Conservation (phyloP, 2,113 vertebrate species). For the Caranx ignobilis region DNA sequence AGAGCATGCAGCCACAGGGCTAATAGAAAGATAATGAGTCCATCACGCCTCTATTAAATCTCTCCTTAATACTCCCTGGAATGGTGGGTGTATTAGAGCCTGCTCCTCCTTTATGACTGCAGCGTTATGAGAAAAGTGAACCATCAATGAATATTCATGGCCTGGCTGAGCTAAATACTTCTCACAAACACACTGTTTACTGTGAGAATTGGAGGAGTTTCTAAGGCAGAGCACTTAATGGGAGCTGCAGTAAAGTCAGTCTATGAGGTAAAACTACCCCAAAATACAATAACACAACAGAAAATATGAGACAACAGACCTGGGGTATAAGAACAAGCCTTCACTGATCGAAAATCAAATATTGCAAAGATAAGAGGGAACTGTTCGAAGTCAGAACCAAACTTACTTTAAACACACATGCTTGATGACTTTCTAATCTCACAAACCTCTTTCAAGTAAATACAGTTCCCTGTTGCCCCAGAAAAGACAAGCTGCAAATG, state of each 20-base stretch:
- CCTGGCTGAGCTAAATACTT: constrained; percentile 64
- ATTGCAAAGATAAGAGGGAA: not conserved
- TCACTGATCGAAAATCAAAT: not conserved
- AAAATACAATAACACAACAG: not conserved
- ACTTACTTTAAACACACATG: not conserved
- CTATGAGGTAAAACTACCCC: not conserved
- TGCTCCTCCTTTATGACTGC: constrained; percentile 72
- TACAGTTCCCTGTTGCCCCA: not conserved
- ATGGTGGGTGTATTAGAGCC: constrained; percentile 75
- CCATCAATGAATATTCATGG: constrained; percentile 79
- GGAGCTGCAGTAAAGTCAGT: not conserved
- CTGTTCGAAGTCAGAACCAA: not conserved
- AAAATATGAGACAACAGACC: not conserved
- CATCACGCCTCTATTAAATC: constrained; percentile 86
- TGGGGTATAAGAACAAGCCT: not conserved
- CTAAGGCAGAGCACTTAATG: not conserved
- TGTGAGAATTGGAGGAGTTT: constrained; percentile 36
- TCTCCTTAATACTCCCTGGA: constrained; percentile 83
- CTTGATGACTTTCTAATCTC: not conserved
- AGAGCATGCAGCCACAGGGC: constrained; percentile 73
- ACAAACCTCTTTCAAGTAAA: not conserved
- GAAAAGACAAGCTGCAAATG: too few relatives aligned
- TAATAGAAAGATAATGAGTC: constrained; percentile 89
- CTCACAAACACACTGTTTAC: constrained; percentile 51
- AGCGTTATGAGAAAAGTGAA: constrained; percentile 79